phyloP scores from a whole-genome alignment of 92 coral and sea anemone genomes.

The Palythoa grandiflora region DNA sequence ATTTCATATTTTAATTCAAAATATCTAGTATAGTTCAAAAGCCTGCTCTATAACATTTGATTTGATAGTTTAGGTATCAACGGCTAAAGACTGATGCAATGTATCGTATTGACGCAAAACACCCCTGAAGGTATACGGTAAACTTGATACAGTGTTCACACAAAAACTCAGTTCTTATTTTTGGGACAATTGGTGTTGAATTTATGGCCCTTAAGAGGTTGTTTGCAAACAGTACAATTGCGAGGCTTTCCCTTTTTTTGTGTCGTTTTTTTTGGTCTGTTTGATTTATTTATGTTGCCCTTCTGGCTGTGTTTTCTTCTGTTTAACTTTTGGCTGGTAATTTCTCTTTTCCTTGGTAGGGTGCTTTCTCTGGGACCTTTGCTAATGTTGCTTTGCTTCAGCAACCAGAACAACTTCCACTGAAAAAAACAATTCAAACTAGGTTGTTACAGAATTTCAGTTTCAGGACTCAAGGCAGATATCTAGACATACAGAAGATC shows the following conservation, averaged over 20 bases:
- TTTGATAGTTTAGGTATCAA: no score
- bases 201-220: constrained; percentile 25
- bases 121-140: no score
- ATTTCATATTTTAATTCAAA: no score
- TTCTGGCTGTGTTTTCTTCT: constrained; percentile 1
- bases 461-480: not conserved
- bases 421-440: constrained; percentile 9
- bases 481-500: not conserved
- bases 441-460: not conserved
- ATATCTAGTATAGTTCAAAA: no score
- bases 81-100: no score
- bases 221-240: constrained; percentile 30
- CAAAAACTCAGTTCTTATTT: constrained; percentile 2
- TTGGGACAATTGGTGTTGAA: constrained; percentile 26
- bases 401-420: constrained; percentile 27
- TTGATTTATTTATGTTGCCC: not conserved
- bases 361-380: constrained; percentile 4
- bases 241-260: constrained; percentile 12
- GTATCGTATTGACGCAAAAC: no score
- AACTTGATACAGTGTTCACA: not conserved
- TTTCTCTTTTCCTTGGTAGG: not conserved
- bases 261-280: not conserved
- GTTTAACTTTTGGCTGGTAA: constrained; percentile 4
- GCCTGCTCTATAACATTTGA: no score
- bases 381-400: constrained; percentile 12